phyloP scores from a whole-genome alignment of 1,140 invertebrate species.

The Drosophila rhopaloa region DNA sequence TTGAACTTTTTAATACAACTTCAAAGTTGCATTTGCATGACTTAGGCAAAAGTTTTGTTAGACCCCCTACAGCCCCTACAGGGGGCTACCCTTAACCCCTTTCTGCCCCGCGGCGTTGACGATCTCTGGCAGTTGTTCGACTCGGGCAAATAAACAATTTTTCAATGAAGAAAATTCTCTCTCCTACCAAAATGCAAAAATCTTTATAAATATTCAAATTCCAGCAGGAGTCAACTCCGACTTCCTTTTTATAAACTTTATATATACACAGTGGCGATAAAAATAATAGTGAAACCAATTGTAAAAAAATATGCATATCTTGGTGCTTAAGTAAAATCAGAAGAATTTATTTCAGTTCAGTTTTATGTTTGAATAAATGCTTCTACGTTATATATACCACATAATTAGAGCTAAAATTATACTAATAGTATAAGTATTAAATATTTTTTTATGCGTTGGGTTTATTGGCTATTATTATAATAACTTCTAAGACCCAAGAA shows the following conservation, averaged over 20 bases:
- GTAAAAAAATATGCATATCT: too few species aligned
- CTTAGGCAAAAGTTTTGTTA: constrained; percentile 69
- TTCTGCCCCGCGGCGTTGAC: constrained; percentile 15
- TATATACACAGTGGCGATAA: background rate
- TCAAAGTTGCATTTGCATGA: constrained; percentile 74
- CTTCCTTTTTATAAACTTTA: constrained; percentile 62
- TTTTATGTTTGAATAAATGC: too few species aligned
- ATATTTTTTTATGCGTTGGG: too few species aligned
- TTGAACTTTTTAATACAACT: constrained; percentile 71
- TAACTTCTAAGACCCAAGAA: too few species aligned
- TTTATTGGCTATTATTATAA: too few species aligned
- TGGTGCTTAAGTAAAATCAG: too few species aligned
- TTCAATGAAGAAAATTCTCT: constrained; percentile 70
- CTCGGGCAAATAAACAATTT: constrained; percentile 78
- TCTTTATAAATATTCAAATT: constrained; percentile 83
- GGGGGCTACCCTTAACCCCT: background rate
- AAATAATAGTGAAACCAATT: background rate
- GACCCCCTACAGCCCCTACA: constrained; percentile 2
- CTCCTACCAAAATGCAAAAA: constrained; percentile 71
- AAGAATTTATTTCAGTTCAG: too few species aligned
- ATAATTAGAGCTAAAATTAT: too few species aligned
- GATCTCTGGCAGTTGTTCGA: constrained; percentile 61
- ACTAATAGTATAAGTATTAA: too few species aligned
- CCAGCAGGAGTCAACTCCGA: constrained; percentile 21
- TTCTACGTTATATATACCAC: too few species aligned